These are phyloP conservation scores for Scaptomyza cyrtandrae DNA, from an alignment of 2,888 invertebrate species.

Conservation along the genomic window DNA sequence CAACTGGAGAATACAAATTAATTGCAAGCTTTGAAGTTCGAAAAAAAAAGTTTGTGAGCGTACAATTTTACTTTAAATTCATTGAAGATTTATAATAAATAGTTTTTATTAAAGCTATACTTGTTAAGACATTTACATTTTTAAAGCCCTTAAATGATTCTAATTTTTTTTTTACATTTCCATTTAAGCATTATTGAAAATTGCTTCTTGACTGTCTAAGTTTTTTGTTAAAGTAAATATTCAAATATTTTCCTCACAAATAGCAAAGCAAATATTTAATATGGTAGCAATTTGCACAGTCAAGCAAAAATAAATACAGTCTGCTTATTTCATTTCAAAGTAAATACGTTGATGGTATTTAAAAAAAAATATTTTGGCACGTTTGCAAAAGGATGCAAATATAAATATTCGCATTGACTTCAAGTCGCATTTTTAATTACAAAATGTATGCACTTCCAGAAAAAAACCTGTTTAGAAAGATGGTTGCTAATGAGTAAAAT, in stretches of 20 bases:
- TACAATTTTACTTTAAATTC: no score
- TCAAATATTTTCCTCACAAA: constrained; percentile 9
- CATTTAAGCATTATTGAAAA: background rate
- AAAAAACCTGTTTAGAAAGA: no score
- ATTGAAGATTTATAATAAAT: no score
- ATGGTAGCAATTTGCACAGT: constrained; percentile 41
- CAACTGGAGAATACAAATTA: no score
- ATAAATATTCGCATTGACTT: background rate
- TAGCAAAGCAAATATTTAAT: constrained; percentile 34
- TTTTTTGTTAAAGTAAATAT: background rate
- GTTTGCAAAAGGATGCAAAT: background rate
- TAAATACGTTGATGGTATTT: constrained; percentile 3
- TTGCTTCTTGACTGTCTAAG: background rate
- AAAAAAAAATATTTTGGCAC: background rate
- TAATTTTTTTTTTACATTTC: background rate
- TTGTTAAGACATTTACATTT: no score
- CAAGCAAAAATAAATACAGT: constrained; percentile 1
- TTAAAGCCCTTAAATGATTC: no score
- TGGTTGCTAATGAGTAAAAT: no score
- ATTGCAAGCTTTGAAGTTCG: no score
- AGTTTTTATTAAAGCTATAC: no score
- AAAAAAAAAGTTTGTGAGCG: no score
- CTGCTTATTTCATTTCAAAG: constrained; percentile 6
- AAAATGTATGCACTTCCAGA: no score
- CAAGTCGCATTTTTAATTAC: background rate